Base-by-base conservation (phyloP, 2,113 vertebrate genomes). In the Benthochromis sp. region DNA sequence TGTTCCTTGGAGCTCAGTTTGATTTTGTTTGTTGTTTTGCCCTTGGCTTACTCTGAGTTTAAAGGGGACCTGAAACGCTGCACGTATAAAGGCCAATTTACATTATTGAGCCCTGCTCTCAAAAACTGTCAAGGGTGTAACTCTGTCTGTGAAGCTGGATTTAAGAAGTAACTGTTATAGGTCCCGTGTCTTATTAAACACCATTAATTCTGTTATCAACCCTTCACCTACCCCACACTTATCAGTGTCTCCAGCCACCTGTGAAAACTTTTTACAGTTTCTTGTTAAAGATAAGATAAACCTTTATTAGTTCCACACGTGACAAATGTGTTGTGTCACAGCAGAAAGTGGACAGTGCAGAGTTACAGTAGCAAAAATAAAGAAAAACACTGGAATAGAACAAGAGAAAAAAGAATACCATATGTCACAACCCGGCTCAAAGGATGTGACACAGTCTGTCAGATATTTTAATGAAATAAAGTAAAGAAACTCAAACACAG, bases 351-450 rank as follows among this genome's bases (percentile, higher is more conserved):
- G 24, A 14, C 1, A 57, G 24, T 0, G 54, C 54, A 57, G 7
- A 27, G 54, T 5, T 57, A 29, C 7, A 57, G 54, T 29, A 57
- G 24, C 24, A 5, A 57, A 8, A 27, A 27, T 27, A 0, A 27
- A 57, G 24, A 57, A 57, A 16, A 57, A 57, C 7, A 57, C 0
- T 27, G 13, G 3, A 29, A 29, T 57, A 29, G 55, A 57, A 57
- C 0, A 57, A 29, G 55, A 14, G 0, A 0, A 24, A 55, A 55
- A 55, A 55, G 11, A 55, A 55, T 7, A 55, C 0, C 53, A 55
- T 55, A 55, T 54, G 53, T 54, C 0, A 55, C 53, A 55, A 55
- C 11, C 4, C 6, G 4, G 21, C 21, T 55, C 53, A 55, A 55
- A 24, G 21, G 4, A 55, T 55, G 53, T 55, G 21, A 55, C 53